Base-by-base conservation (phyloP, 2,113 vertebrate genomes). In the Turnix velox region DNA sequence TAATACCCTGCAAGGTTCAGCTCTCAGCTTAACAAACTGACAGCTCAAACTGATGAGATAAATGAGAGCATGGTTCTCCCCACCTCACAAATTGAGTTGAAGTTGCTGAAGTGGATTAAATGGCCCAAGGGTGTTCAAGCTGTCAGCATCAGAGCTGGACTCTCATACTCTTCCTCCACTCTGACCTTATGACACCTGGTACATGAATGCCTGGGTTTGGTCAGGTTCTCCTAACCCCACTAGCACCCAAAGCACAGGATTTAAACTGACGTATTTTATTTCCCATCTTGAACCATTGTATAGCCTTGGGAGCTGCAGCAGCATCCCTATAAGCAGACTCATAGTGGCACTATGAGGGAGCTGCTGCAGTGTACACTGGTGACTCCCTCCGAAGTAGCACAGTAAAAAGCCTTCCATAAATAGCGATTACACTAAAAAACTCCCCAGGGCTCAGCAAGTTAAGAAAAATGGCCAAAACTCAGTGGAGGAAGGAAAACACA, bases 271-370 rank as follows among this genome's bases (percentile, higher is more conserved):
- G 20, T 30, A 18, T 80, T 57, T 84, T n/a, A n/a, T 69, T 40
- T 66, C 19, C 20, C 23, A 30, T 25, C 59, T 40, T 9, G 19
- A 73, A 49, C 4, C 15, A 17, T 8, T 2, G 1, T 6, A 13
- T 0, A 11, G 3, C 13, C 45, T 13, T 0, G 0, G 42, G 68
- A 71, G n/a, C n/a, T n/a, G n/a, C n/a, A n/a, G n/a, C n/a, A n/a
- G n/a, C n/a, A n/a, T n/a, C n/a, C n/a, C n/a, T n/a, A n/a, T n/a
- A n/a, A n/a, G n/a, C n/a, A n/a, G n/a, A n/a, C n/a, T n/a, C n/a
- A n/a, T n/a, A n/a, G 22, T 31, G 15, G 11, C 35, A 15, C 45
- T 79, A 6, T 8, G 39, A 61, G 57, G 9, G 0, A 1, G 45
- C 42, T 57, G 42, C 33, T 73, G 33, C 4, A 0, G 3, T 3